Base-by-base conservation (phyloP, 2,113 vertebrate species). In the Urocynchramus pylzowi region DNA sequence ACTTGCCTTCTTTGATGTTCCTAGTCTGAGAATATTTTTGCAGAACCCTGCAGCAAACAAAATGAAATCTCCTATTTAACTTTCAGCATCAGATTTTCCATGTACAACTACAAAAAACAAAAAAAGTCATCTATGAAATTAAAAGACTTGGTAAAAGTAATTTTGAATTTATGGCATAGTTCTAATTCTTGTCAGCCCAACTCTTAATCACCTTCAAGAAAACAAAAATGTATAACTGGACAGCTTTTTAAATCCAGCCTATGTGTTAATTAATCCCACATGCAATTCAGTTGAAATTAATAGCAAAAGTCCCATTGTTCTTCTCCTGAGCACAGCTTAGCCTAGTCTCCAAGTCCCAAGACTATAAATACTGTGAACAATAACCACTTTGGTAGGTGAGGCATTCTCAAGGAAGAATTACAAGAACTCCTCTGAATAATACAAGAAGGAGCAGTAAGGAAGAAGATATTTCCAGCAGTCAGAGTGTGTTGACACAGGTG, bases 281-380 rank as follows among this genome's bases (percentile, higher is more conserved):
- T 21, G 44, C 61, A 93, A 59, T 70, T 94, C 74, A 54, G 30
- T n/a, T 75, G 23, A 81, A 92, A 76, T 75, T 54, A 68, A 70
- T 54, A 53, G 47, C 47, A 77, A 92, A 74, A 52, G 11, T n/a
- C 35, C 59, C 69, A 89, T 82, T 95, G 76, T 96, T 91, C 23
- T 90, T 90, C 68, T 70, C 26, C 73, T 90, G 47, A 79, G 74
- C 52, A 84, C 33, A 80, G 19, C n/a, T 73, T 50, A 41, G 65
- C 52, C 73, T 37, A 21, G 11, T 52, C 57, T 88, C 53, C 41
- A 90, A 61, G 87, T 84, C 23, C 57, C 33, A 65, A 53, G 41
- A 56, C 57, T 37, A 59, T 73, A 92, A 89, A 81, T 79, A 68
- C 16, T 90, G 54, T 83, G 73, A 96, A 95, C 88, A 93, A 90